phyloP scores from a whole-genome alignment of 2,888 invertebrate species.

The Allygus modestus region DNA sequence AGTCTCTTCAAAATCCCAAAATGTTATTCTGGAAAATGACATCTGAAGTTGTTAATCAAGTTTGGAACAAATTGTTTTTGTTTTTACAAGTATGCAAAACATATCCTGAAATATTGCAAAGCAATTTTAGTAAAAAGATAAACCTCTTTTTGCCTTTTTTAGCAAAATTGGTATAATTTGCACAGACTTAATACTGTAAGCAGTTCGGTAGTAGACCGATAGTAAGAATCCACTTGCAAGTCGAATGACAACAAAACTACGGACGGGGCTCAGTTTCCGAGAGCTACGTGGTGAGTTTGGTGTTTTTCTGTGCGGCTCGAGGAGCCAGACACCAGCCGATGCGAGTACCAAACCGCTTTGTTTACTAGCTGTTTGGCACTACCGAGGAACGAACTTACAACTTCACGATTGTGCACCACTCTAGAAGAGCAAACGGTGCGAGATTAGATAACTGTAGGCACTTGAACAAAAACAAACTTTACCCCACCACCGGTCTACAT shows the following conservation, averaged over 20 bases:
- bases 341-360: conserved; percentile 55
- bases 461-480: not conserved
- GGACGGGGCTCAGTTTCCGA: conserved; percentile 8
- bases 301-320: conserved; percentile 30
- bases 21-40: too few relatives aligned
- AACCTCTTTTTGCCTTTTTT: too few relatives aligned
- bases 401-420: conserved; percentile 50
- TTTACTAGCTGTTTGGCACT: conserved; percentile 57
- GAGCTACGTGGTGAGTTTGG: conserved; percentile 39
- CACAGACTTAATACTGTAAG: too few relatives aligned
- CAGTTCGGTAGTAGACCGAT: not conserved
- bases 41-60: too few relatives aligned
- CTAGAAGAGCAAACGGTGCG: conserved; percentile 30
- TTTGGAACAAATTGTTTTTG: too few relatives aligned
- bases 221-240: not conserved
- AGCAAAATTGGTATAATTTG: too few relatives aligned
- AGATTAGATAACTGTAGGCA: conserved; percentile 26
- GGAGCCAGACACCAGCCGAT: conserved; percentile 42
- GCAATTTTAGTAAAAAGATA: too few relatives aligned
- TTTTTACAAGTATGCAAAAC: too few relatives aligned
- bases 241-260: too few relatives aligned
- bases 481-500: conserved; percentile 6
- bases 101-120: too few relatives aligned
- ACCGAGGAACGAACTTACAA: conserved; percentile 50
- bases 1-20: too few relatives aligned